phyloP scores from a whole-genome alignment of 2,888 invertebrate species.

The Pecten maximus region DNA sequence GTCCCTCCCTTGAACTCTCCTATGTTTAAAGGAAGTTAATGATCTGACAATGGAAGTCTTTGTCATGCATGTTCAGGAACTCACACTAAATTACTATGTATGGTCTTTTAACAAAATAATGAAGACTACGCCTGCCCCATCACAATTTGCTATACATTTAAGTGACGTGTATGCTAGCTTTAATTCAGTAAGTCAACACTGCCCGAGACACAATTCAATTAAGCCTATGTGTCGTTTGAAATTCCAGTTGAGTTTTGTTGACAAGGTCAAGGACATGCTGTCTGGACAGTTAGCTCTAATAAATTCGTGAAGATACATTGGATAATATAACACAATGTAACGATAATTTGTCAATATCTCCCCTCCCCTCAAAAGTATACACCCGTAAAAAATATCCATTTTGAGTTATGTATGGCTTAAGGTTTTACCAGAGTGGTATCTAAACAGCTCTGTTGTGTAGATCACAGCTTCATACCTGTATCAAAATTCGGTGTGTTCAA shows the following conservation, averaged over 20 bases:
- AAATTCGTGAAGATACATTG: too few relatives aligned
- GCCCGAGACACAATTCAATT: not conserved
- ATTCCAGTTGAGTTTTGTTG: not conserved
- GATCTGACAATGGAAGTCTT: not conserved
- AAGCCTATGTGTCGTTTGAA: not conserved
- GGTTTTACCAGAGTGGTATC: too few relatives aligned
- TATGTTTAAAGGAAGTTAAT: not conserved
- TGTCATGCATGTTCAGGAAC: not conserved
- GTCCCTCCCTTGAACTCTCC: too few relatives aligned
- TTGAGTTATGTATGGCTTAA: too few relatives aligned
- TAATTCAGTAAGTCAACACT: not conserved
- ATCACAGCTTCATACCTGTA: too few relatives aligned
- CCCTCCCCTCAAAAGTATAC: too few relatives aligned
- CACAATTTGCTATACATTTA: not conserved
- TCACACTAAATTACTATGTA: not conserved
- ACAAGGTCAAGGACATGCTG: not conserved
- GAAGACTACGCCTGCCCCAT: not conserved
- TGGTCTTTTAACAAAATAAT: not conserved
- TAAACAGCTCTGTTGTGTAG: too few relatives aligned
- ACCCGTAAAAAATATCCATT: too few relatives aligned
- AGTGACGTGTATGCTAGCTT: not conserved
- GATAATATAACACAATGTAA: too few relatives aligned
- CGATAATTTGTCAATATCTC: too few relatives aligned
- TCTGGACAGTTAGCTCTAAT: not conserved
- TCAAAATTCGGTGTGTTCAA: too few relatives aligned